A percentile compares a stretch with the other conserved stretches of the same genome.
Evolutionary conservation across 2,113 vertebrate species (phyloP).

Genomic region (Panurus biarmicus): DNA sequence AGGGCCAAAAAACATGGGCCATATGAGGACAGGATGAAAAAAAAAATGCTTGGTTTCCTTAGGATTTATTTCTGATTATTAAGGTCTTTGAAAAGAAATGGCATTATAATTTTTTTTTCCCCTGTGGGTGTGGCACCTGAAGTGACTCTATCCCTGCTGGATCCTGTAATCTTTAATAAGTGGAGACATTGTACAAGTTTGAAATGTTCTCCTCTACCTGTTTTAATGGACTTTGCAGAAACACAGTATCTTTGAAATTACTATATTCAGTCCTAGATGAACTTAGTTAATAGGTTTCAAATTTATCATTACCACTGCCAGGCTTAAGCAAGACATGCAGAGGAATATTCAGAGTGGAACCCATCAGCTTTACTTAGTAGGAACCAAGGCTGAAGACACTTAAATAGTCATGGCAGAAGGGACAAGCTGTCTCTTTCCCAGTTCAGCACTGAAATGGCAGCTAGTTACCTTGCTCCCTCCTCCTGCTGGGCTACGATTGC

Average conservation of each 20-base stretch:
- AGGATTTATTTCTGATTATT: not conserved
- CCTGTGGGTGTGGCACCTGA: not conserved
- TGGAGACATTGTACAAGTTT: not conserved
- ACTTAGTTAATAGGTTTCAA: not conserved
- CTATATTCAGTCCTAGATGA: not conserved
- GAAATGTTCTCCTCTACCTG: not conserved
- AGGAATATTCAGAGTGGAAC: not conserved
- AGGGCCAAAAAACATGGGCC: not conserved
- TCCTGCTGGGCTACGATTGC: not conserved
- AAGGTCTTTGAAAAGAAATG: not conserved
- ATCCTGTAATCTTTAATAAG: not conserved
- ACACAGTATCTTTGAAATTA: not conserved
- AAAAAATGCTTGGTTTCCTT: not conserved
- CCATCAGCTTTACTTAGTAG: not conserved
- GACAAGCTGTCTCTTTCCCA: not conserved
- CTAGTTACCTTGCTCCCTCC: not conserved
- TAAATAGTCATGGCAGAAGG: not conserved
- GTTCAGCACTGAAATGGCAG: not conserved
- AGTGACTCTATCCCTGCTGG: not conserved
- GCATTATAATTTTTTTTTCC: not conserved
- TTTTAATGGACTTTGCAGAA: not conserved
- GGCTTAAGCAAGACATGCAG: not conserved
- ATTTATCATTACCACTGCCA: not conserved
- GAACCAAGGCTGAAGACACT: not conserved
- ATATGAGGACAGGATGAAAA: not conserved